Percentiles rank a stretch among this genome's conserved stretches.
phyloP scores from a whole-genome alignment of 2,888 invertebrate genomes.

The Drosophila algonquin region DNA sequence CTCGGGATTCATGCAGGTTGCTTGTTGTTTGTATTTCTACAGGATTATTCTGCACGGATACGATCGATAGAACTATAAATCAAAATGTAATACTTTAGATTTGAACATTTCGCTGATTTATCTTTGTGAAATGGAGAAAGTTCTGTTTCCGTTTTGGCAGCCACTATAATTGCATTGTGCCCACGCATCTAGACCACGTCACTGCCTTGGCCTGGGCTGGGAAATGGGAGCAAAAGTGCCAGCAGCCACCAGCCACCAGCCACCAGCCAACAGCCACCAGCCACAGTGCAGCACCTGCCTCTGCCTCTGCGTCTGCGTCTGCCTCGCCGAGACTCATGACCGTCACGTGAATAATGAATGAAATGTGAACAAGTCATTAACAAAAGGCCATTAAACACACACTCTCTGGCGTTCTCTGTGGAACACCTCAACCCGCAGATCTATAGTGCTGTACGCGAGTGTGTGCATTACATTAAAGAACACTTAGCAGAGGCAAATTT shows the following conservation, averaged over 20 bases:
- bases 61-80: background rate
- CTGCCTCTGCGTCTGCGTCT: background rate
- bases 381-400: conserved; percentile 36
- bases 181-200: background rate
- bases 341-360: conserved; percentile 32
- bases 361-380: conserved; percentile 34
- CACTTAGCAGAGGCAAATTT: conserved; percentile 13
- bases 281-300: conserved; percentile 21
- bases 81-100: background rate
- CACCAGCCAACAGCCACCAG: conserved; percentile 13
- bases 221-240: conserved; percentile 6
- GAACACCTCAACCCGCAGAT: no score
- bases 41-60: no score
- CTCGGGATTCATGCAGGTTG: no score
- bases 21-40: no score
- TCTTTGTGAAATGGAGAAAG: background rate
- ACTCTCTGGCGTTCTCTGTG: background rate
- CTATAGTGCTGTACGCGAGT: background rate
- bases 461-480: conserved; percentile 16
- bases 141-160: background rate
- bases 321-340: background rate
- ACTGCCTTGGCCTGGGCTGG: conserved; percentile 1
- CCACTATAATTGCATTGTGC: background rate
- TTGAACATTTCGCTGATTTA: background rate
- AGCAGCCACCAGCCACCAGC: conserved; percentile 3